phyloP scores from a whole-genome alignment of 1,140 invertebrate genomes.

The Pseudomyrmex concolor region DNA sequence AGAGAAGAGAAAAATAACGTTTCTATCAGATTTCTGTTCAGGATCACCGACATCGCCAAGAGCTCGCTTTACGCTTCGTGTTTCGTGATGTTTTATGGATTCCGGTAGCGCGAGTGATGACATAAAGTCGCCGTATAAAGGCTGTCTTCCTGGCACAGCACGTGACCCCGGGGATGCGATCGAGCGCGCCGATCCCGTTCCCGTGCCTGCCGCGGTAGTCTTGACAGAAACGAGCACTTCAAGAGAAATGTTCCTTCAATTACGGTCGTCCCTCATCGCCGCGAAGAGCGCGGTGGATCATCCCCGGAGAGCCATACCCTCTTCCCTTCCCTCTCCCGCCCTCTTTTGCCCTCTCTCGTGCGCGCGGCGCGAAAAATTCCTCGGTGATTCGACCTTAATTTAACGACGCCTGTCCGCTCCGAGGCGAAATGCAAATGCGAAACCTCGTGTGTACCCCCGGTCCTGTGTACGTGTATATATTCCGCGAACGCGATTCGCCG shows the following conservation, averaged over 20 bases:
- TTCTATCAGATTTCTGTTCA: constrained; percentile 26
- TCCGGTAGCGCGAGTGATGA: constrained; percentile 62
- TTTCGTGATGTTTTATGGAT: constrained; percentile 66
- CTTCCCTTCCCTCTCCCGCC: not conserved
- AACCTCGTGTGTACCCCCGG: not conserved
- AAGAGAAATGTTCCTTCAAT: constrained; percentile 57
- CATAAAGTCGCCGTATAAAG: constrained; percentile 62
- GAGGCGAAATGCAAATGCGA: constrained; percentile 70
- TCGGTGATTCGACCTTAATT: constrained; percentile 68
- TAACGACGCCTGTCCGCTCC: constrained; percentile 55
- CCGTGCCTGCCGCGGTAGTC: not conserved
- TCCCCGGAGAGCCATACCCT: constrained; percentile 33
- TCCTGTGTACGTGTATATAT: constrained; percentile 15
- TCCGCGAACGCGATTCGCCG: constrained; percentile 42
- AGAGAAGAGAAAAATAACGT: constrained; percentile 14
- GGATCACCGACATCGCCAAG: constrained; percentile 9
- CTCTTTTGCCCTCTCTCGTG: too few species aligned
- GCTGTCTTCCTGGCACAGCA: constrained; percentile 6
- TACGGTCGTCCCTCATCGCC: constrained; percentile 2
- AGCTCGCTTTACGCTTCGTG: constrained; percentile 64
- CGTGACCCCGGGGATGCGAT: constrained; percentile 37
- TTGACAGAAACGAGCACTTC: constrained; percentile 52
- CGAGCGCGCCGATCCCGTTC: not conserved
- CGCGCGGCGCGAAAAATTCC: constrained; percentile 42
- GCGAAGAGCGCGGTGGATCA: not conserved